Conservation (phyloP, 2,113 vertebrate species). For the Tragulus kanchil region DNA sequence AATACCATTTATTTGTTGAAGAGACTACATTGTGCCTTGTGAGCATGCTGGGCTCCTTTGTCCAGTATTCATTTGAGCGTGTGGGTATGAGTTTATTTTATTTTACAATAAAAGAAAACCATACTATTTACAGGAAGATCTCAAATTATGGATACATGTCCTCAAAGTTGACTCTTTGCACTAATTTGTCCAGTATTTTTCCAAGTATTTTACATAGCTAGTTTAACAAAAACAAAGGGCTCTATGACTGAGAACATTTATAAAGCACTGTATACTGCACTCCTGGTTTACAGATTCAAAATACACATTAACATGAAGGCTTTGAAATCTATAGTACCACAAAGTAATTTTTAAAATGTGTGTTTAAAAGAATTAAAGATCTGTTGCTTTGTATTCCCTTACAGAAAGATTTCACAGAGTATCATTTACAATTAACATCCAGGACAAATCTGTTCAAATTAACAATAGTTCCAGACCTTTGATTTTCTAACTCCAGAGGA, state of each 20-base stretch:
- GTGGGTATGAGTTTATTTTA: neutral
- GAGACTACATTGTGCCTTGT: neutral
- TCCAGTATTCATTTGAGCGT: neutral
- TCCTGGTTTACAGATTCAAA: neutral
- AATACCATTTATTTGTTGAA: neutral
- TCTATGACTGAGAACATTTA: neutral
- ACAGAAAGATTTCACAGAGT: conserved; percentile 21
- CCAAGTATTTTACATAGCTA: neutral
- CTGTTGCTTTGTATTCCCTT: conserved; percentile 7
- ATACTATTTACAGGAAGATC: neutral
- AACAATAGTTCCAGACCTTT: conserved; percentile 62
- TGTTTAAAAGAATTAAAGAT: neutral
- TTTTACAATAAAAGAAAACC: conserved; percentile 2
- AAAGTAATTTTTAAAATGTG: neutral
- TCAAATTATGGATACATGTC: neutral
- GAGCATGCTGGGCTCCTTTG: neutral
- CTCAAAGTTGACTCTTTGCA: neutral
- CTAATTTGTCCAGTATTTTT: neutral
- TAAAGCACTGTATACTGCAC: neutral
- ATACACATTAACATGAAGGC: neutral
- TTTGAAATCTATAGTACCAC: neutral
- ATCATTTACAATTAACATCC: neutral
- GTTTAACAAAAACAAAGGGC: conserved; percentile 37
- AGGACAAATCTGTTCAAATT: conserved; percentile 21
- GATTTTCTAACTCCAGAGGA: conserved; percentile 61